Evolutionary conservation across 2,797 vertebrate genomes (phyloP).

Genomic region (Zalophus californianus): DNA sequence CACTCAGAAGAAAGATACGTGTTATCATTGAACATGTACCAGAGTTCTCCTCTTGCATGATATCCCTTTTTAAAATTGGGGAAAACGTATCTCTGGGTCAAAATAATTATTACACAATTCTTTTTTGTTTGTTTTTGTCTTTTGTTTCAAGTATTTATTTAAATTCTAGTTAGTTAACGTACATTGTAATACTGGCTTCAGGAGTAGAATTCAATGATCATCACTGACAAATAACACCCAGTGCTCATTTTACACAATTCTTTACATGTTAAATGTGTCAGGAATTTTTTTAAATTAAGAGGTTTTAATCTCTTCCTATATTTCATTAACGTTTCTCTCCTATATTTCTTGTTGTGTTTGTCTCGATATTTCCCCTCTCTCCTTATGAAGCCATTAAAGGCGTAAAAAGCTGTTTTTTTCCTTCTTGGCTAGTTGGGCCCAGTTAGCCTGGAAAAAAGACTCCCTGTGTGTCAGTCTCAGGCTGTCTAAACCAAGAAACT

Average conservation of each 20-base stretch:
- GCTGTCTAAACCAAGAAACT: background rate
- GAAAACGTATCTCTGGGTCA: background rate
- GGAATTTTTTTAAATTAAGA: background rate
- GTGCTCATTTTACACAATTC: background rate
- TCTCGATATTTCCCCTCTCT: background rate
- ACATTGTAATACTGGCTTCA: background rate
- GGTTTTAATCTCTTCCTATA: background rate
- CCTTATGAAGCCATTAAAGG: background rate
- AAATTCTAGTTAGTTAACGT: background rate
- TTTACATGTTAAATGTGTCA: background rate
- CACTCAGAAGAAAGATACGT: background rate
- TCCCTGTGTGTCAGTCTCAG: background rate
- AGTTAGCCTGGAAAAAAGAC: background rate
- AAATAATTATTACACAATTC: background rate
- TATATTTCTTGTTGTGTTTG: background rate
- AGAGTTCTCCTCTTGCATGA: background rate
- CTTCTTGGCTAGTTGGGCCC: background rate
- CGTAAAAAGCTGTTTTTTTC: background rate
- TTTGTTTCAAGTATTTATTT: background rate
- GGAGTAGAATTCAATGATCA: background rate
- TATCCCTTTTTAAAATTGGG: background rate
- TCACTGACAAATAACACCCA: background rate
- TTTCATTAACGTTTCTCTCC: constrained; percentile 20
- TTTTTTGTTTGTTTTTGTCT: background rate
- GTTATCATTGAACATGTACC: background rate